Conservation (phyloP, 2,797 vertebrate genomes). For the Myotis planiceps region DNA sequence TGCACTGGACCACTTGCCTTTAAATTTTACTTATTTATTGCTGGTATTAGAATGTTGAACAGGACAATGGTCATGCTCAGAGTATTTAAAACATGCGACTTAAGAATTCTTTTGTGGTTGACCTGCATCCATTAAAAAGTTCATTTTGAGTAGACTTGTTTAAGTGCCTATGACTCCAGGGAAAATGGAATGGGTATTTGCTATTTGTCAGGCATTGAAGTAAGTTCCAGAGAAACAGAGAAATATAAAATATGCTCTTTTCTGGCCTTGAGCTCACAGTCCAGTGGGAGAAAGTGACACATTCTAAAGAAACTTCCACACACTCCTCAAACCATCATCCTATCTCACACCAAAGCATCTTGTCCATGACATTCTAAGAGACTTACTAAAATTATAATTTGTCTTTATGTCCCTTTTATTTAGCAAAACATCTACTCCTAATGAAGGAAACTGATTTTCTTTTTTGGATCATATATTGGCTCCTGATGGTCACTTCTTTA, state of each 20-base stretch:
- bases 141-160: constrained; percentile 25
- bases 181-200: not conserved
- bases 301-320: constrained; percentile 18
- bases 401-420: constrained; percentile 11
- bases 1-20: not conserved
- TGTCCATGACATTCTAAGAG: not conserved
- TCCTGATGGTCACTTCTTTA: not conserved
- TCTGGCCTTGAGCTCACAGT: not conserved
- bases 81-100: not conserved
- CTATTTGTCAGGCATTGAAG: not conserved
- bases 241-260: constrained; percentile 4
- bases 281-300: not conserved
- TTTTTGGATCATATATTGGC: not conserved
- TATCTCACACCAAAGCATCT: constrained; percentile 13
- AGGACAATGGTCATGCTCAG: not conserved
- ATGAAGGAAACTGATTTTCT: not conserved
- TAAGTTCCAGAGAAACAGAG: constrained; percentile 1
- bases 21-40: constrained; percentile 33
- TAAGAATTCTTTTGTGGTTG: constrained; percentile 12
- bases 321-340: not conserved
- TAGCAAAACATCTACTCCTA: not conserved
- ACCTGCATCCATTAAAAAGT: not conserved
- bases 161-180: not conserved
- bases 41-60: not conserved
- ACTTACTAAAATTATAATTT: constrained; percentile 28